These are phyloP conservation scores for Paragorgia papillata DNA, from an alignment of 92 coral and sea anemone genomes.

Conservation along the genomic window DNA sequence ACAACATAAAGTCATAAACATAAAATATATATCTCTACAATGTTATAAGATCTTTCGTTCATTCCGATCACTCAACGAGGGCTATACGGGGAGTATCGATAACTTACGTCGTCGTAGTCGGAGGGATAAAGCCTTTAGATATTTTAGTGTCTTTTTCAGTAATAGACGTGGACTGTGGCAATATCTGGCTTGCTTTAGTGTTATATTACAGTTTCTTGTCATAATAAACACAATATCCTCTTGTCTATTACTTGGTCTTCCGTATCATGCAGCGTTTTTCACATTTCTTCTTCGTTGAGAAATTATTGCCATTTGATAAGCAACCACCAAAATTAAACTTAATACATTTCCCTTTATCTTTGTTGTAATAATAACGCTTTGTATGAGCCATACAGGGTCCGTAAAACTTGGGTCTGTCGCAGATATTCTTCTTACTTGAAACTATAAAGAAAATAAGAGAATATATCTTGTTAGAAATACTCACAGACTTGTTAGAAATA, in stretches of 20 bases:
- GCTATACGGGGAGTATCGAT: too few relatives aligned
- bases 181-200: neutral
- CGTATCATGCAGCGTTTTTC: slow-evolving; percentile 59
- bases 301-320: slow-evolving; percentile 70
- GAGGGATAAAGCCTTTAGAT: too few relatives aligned
- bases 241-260: neutral
- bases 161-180: neutral
- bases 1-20: too few relatives aligned
- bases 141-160: too few relatives aligned
- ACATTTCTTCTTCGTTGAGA: slow-evolving; percentile 67
- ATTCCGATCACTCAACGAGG: too few relatives aligned
- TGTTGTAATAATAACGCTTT: slow-evolving; percentile 66
- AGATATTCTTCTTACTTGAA: slow-evolving; percentile 39
- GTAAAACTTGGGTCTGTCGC: slow-evolving; percentile 58
- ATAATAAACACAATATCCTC: neutral
- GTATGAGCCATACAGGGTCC: slow-evolving; percentile 59
- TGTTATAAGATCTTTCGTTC: too few relatives aligned
- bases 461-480: neutral
- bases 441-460: neutral
- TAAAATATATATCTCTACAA: too few relatives aligned
- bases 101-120: too few relatives aligned
- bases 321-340: slow-evolving; percentile 66
- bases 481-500: too few relatives aligned
- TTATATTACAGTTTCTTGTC: neutral
- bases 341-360: slow-evolving; percentile 62